Evolutionary conservation across 1,140 invertebrate species (phyloP).

Genomic region (Batillaria attramentaria): DNA sequence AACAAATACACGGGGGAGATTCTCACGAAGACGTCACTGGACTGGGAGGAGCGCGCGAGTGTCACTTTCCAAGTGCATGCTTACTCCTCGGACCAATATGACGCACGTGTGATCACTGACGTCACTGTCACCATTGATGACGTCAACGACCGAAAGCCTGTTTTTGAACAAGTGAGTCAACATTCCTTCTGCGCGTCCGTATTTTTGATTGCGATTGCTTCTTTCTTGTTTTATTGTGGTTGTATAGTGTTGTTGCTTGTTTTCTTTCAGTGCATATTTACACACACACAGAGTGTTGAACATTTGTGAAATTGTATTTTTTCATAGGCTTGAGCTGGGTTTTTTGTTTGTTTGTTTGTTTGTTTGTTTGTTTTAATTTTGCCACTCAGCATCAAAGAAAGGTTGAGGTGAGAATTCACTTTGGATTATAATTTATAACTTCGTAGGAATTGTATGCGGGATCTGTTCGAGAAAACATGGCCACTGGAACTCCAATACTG

Average conservation of each 20-base stretch:
- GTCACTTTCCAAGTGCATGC: neutral
- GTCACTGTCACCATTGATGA: neutral
- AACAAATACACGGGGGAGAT: neutral
- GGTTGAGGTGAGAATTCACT: too few relatives aligned
- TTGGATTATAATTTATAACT: too few relatives aligned
- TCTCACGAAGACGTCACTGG: neutral
- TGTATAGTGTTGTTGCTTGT: neutral
- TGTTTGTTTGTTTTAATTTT: neutral
- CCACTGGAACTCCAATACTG: neutral
- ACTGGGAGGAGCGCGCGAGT: neutral
- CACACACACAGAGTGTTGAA: neutral
- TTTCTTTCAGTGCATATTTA: neutral
- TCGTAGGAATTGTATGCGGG: slow-evolving; percentile 5
- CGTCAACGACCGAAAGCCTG: neutral
- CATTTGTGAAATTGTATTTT: too few relatives aligned
- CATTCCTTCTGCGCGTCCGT: too few relatives aligned
- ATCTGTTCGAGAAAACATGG: neutral
- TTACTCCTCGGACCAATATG: neutral
- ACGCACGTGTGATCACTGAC: neutral
- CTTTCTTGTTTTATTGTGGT: too few relatives aligned
- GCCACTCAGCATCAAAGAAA: too few relatives aligned
- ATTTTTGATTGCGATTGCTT: too few relatives aligned
- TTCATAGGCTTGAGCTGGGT: too few relatives aligned
- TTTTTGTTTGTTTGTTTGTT: neutral
- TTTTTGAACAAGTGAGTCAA: neutral